A percentile compares a stretch with the other conserved stretches of the same genome.
Conservation (phyloP, 2,888 invertebrate genomes). For the Melanostoma mellinum region DNA sequence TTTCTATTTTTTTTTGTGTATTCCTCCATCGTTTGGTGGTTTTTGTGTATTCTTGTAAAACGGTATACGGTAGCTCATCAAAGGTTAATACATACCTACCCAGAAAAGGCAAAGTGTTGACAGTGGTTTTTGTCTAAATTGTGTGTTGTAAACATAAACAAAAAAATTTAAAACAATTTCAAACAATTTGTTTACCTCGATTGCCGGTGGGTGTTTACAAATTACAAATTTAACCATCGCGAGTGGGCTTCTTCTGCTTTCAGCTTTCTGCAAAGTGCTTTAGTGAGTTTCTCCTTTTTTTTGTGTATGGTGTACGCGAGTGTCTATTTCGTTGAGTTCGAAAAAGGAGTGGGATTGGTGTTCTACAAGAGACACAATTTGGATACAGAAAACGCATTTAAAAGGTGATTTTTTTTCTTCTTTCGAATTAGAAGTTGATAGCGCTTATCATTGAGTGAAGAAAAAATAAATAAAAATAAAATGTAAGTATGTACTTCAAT, state of each 20-base stretch:
- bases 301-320: too few species aligned
- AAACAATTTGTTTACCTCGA: conserved; percentile 15
- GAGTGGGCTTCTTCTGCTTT: neutral
- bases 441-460: too few species aligned
- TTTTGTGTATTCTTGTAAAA: neutral
- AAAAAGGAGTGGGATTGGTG: conserved; percentile 1
- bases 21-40: neutral
- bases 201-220: conserved; percentile 24
- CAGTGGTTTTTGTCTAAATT: conserved; percentile 2
- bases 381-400: conserved; percentile 18
- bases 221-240: conserved; percentile 1
- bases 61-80: too few species aligned
- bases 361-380: conserved; percentile 11
- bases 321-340: too few species aligned
- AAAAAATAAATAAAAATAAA: too few species aligned
- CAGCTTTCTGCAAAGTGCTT: too few species aligned
- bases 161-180: conserved; percentile 15
- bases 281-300: too few species aligned
- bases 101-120: neutral
- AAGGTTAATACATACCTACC: too few species aligned
- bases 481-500: too few species aligned
- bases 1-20: too few species aligned
- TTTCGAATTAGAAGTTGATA: neutral
- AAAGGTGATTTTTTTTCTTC: neutral
- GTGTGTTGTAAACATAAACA: conserved; percentile 16